Conservation (phyloP, 2,797 vertebrate genomes). For the Poeciliopsis paucimaculata region DNA sequence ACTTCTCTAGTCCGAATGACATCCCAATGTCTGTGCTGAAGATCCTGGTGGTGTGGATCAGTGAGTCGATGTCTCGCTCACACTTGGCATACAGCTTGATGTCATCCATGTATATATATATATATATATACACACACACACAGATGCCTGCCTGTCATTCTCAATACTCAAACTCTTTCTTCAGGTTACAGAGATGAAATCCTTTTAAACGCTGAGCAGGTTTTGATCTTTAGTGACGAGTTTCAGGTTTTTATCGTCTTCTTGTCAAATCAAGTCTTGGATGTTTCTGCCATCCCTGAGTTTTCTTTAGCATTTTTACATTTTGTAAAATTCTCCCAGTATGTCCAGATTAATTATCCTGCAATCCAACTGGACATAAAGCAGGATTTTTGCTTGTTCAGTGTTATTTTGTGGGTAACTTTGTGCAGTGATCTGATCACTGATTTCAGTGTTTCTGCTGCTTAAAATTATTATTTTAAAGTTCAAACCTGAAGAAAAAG, state of each 20-base stretch:
- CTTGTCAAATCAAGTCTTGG: background rate
- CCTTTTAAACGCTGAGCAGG: background rate
- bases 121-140: too few relatives aligned
- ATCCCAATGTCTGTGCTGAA: too few relatives aligned
- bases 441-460: background rate
- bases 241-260: background rate
- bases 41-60: too few relatives aligned
- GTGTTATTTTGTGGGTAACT: background rate
- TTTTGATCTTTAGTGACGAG: background rate
- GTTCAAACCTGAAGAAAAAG: background rate
- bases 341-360: background rate
- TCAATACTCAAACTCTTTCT: background rate
- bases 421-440: background rate
- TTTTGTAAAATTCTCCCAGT: background rate
- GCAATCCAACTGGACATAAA: background rate
- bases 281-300: background rate
- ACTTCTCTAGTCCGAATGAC: too few relatives aligned
- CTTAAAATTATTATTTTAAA: background rate
- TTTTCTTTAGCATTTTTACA: background rate
- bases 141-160: too few relatives aligned
- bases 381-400: background rate
- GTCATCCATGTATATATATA: too few relatives aligned
- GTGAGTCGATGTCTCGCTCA: too few relatives aligned
- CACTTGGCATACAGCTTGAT: too few relatives aligned
- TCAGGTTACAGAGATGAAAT: background rate